Conservation (phyloP, 2,888 invertebrate genomes). For the Hofmannophila pseudospretella region DNA sequence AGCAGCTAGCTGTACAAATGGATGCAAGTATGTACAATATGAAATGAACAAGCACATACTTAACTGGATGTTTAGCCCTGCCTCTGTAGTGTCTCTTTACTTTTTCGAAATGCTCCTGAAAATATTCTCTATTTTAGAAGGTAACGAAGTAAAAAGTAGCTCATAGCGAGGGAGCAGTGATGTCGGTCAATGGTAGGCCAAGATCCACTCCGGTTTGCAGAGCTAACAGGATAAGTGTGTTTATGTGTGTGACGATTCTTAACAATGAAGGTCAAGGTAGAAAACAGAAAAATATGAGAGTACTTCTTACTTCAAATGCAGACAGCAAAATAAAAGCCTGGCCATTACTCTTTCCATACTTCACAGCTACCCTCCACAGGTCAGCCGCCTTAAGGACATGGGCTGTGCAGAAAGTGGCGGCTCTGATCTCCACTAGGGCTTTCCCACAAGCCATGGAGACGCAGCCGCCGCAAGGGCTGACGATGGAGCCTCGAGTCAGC, state of each 20-base stretch:
- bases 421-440: slow-evolving; percentile 47
- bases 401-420: slow-evolving; percentile 61
- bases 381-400: slow-evolving; percentile 39
- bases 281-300: no score
- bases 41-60: no score
- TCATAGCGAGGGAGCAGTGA: no score
- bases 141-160: no score
- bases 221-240: no score
- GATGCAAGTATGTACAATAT: no score
- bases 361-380: slow-evolving; percentile 45
- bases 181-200: no score
- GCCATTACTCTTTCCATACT: slow-evolving; percentile 33
- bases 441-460: slow-evolving; percentile 33
- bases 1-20: background rate
- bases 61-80: slow-evolving; percentile 30
- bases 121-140: no score
- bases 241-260: no score
- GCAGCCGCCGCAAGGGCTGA: slow-evolving; percentile 40
- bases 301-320: slow-evolving; percentile 32
- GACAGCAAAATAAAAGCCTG: slow-evolving; percentile 32
- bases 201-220: no score
- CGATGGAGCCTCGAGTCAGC: slow-evolving; percentile 50
- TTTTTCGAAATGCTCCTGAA: slow-evolving; percentile 28
- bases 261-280: no score
- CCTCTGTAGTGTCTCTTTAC: slow-evolving; percentile 36